Conservation (phyloP, 1,140 invertebrate genomes). For the Brachionus calyciflorus region DNA sequence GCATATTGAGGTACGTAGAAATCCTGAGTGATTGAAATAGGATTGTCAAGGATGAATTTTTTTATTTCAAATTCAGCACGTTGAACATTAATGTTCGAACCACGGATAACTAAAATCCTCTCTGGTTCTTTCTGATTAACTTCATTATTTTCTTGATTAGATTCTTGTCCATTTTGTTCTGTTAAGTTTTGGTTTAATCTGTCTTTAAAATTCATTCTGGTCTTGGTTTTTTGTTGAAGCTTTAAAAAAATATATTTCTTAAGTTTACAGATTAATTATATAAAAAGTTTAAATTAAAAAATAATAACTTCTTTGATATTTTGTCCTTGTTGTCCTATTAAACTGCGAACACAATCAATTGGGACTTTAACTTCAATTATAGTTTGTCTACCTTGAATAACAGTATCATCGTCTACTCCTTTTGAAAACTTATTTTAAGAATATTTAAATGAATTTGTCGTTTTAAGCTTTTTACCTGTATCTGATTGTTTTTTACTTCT, state of each 20-base stretch:
- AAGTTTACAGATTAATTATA: neutral
- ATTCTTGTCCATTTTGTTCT: neutral
- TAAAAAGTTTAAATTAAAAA: neutral
- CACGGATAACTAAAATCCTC: constrained; percentile 2
- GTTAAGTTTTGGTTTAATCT: neutral
- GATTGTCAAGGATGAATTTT: constrained; percentile 14
- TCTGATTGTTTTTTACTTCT: too few species aligned
- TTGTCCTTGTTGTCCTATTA: constrained; percentile 54
- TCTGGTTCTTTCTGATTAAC: neutral
- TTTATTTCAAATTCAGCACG: constrained; percentile 32
- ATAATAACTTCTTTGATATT: constrained; percentile 53
- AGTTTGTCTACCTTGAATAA: constrained; percentile 52
- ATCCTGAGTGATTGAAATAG: neutral
- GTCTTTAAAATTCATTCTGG: constrained; percentile 36
- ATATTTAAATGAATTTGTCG: too few species aligned
- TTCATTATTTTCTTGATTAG: neutral
- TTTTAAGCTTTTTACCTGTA: too few species aligned
- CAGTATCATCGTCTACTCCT: constrained; percentile 4
- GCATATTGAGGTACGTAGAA: constrained; percentile 60
- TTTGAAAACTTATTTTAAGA: neutral
- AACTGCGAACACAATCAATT: constrained; percentile 51
- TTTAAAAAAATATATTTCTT: neutral
- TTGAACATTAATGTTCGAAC: constrained; percentile 25
- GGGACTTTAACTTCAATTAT: constrained; percentile 55
- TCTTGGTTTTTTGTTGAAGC: constrained; percentile 37